Evolutionary conservation across 2,797 vertebrate species (phyloP).

Genomic region (Rhinatrema bivittatum): DNA sequence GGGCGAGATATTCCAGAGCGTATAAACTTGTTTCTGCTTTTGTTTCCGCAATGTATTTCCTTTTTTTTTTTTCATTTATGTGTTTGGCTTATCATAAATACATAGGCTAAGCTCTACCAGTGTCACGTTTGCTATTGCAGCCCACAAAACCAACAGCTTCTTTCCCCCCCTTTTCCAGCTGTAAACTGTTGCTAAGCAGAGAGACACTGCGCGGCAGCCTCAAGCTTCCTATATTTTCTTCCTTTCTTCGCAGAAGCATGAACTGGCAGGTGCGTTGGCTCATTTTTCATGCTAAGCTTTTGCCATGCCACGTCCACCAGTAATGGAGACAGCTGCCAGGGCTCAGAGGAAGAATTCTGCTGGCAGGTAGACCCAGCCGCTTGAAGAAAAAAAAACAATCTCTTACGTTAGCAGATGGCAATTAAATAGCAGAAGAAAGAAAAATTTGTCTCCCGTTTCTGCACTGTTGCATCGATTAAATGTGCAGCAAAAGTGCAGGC

Average conservation of each 20-base stretch:
- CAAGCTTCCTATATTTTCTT: conserved; percentile 25
- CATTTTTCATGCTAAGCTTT: conserved; percentile 44
- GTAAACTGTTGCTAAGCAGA: conserved; percentile 20
- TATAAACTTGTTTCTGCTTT: too few relatives aligned
- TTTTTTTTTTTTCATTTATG: conserved; percentile 9
- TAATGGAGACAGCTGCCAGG: conserved; percentile 48
- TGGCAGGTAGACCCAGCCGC: conserved; percentile 45
- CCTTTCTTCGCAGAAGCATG: conserved; percentile 38
- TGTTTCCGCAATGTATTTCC: too few relatives aligned
- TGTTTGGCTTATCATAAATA: conserved; percentile 20
- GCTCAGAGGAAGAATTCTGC: conserved; percentile 43
- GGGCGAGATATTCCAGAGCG: too few relatives aligned
- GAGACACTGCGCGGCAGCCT: conserved; percentile 16
- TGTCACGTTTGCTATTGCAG: conserved; percentile 8
- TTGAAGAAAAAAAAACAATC: conserved; percentile 50
- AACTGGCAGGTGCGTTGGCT: conserved; percentile 49
- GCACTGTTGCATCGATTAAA: conserved; percentile 45
- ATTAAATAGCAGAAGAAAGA: conserved; percentile 53
- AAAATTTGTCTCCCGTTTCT: conserved; percentile 48
- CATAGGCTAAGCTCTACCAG: conserved; percentile 9
- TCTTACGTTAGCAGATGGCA: conserved; percentile 52
- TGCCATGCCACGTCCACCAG: conserved; percentile 41
- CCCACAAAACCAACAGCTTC: conserved; percentile 8
- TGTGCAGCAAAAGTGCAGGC: conserved; percentile 31
- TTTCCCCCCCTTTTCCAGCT: conserved; percentile 21